Base-by-base conservation (phyloP, 2,113 vertebrate species). In the Falcunculus frontatus region DNA sequence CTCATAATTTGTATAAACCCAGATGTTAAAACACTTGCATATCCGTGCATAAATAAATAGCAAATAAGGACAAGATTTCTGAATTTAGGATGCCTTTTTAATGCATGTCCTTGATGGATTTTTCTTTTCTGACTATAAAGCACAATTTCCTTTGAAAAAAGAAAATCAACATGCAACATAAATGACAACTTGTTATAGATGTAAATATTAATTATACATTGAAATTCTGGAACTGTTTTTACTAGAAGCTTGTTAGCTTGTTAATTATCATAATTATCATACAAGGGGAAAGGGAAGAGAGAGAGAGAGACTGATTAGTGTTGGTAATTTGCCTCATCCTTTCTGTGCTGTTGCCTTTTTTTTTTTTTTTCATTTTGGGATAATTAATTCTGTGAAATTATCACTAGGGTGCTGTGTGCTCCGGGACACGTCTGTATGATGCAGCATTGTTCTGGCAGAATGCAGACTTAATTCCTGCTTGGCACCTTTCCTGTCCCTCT, bases 191-290 rank as follows among this genome's bases (percentile, higher is more conserved):
- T 96, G 96, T 89, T 96, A 97, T 95, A 86, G 94, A 96, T 79
- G 95, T 97, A 97, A 97, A 97, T 96, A 97, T 97, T 97, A 97
- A 97, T 96, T 97, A 97, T 95, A 96, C 92, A 95, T 96, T 94
- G 95, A 97, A 95, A 95, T 97, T 93, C 95, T 97, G 96, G 91
- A 96, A 96, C 95, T 93, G 96, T 96, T 97, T 97, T 95, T 97
- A 96, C 96, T 94, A 92, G 92, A 91, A 95, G 96, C 95, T 96
- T 90, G 95, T 96, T 96, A 96, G 96, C 95, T 96, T 95, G 84
- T 95, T 96, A 95, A 97, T 95, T 96, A 96, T 95, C 85, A 93
- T 94, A 96, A 97, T 97, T 96, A 97, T 90, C 95, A 95, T 97
- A 97, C 94, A 96, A 96, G 96, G 90, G 89, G 90, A 95, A 93